These are phyloP conservation scores for Ganaspis sp. DNA, from an alignment of 1,140 invertebrate species.

Conservation along the genomic window DNA sequence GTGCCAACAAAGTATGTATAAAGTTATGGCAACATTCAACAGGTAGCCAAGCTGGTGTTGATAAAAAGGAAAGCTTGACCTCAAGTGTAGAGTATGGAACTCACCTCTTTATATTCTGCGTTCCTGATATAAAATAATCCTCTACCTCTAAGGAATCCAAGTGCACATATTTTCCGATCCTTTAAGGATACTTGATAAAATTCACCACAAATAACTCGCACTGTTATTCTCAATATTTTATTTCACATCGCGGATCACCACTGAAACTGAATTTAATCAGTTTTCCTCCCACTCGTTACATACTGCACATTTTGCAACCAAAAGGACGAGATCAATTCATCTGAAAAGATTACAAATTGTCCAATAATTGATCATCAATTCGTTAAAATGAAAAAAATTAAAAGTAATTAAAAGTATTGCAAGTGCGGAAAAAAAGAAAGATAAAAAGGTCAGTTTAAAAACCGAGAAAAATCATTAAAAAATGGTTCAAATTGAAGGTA, in stretches of 20 bases:
- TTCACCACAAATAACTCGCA: not conserved
- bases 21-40: slow-evolving; percentile 14
- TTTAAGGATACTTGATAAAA: not conserved
- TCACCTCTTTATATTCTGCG: not conserved
- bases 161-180: not conserved
- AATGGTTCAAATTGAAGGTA: too few relatives aligned
- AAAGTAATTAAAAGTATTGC: too few relatives aligned
- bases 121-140: not conserved
- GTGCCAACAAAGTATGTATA: not conserved
- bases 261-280: not conserved
- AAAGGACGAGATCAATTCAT: not conserved
- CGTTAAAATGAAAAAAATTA: not conserved
- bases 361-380: not conserved
- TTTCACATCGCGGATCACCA: not conserved
- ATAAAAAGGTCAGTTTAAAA: too few relatives aligned
- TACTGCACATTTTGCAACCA: not conserved
- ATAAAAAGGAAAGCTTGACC: slow-evolving; percentile 12
- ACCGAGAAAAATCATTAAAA: too few relatives aligned
- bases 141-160: not conserved
- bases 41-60: not conserved
- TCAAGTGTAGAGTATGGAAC: not conserved
- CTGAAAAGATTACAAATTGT: not conserved
- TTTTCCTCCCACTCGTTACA: not conserved
- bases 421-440: too few relatives aligned
- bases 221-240: not conserved